Evolutionary conservation across 2,113 vertebrate species (phyloP).

Genomic region (Callopanchax toddi): DNA sequence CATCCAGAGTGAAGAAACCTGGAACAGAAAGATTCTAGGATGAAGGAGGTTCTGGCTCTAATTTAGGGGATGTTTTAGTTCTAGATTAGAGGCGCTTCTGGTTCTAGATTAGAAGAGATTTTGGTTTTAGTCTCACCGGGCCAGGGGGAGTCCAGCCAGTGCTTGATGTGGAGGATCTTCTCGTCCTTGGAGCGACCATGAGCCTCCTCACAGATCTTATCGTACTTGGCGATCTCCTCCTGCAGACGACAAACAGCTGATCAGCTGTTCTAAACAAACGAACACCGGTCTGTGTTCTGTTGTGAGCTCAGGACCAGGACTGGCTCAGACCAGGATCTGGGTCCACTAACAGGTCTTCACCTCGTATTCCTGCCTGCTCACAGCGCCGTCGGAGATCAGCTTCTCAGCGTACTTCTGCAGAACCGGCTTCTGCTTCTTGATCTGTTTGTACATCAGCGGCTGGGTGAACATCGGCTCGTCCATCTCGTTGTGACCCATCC

Average conservation of each 20-base stretch:
- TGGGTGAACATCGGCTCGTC: constrained; percentile 99
- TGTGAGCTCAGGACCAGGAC: no score
- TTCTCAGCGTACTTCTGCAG: constrained; percentile 94
- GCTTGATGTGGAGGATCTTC: constrained; percentile 98
- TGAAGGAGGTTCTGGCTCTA: no score
- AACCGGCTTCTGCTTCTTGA: constrained; percentile 95
- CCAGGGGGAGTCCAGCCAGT: constrained; percentile 99
- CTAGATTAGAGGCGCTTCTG: neutral
- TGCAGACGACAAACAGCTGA: constrained; percentile 50
- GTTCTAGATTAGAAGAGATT: no score
- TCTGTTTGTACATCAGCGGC: constrained; percentile 99
- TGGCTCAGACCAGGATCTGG: no score
- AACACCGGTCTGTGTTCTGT: no score
- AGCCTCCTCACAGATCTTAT: constrained; percentile 98
- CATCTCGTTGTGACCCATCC: constrained; percentile 98
- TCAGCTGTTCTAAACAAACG: no score
- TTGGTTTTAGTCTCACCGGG: constrained; percentile 81
- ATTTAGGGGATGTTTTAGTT: neutral
- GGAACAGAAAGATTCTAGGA: neutral
- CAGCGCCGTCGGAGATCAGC: constrained; percentile 90
- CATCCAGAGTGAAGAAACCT: constrained; percentile 98
- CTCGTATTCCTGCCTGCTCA: constrained; percentile 94
- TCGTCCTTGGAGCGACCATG: constrained; percentile 93
- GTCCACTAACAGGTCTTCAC: no score
- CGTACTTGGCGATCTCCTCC: constrained; percentile 97